Evolutionary conservation across 1,140 invertebrate species (phyloP).

Genomic region (Drosophila mojavensis): DNA sequence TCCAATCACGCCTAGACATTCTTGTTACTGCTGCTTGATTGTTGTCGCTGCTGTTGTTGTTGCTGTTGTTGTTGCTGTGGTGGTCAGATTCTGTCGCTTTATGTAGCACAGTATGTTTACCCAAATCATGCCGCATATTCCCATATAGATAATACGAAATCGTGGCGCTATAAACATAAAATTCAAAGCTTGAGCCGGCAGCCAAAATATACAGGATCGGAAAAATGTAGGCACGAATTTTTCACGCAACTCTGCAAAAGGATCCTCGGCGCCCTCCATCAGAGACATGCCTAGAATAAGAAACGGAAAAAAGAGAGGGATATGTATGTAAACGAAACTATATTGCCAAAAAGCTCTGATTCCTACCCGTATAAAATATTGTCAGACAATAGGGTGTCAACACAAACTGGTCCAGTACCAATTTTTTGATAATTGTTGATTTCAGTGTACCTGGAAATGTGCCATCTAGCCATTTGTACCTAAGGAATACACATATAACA

Average conservation of each 20-base stretch:
- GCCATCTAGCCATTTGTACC: slow-evolving; percentile 92
- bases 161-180: slow-evolving; percentile 88
- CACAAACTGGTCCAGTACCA: slow-evolving; percentile 90
- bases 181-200: slow-evolving; percentile 91
- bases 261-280: slow-evolving; percentile 88
- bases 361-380: slow-evolving; percentile 89
- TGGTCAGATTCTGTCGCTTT: slow-evolving; percentile 85
- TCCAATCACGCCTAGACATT: slow-evolving; percentile 33
- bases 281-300: slow-evolving; percentile 87
- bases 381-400: slow-evolving; percentile 89
- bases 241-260: slow-evolving; percentile 88
- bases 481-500: slow-evolving; percentile 75
- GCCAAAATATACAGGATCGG: slow-evolving; percentile 91
- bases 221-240: slow-evolving; percentile 90
- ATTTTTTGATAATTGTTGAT: slow-evolving; percentile 88
- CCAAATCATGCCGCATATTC: slow-evolving; percentile 89
- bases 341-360: neutral
- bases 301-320: neutral
- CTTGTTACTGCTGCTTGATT: slow-evolving; percentile 14
- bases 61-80: slow-evolving; percentile 15
- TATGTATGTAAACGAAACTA: neutral
- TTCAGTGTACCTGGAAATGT: slow-evolving; percentile 87
- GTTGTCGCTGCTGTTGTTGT: slow-evolving; percentile 4
- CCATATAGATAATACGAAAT: slow-evolving; percentile 89
- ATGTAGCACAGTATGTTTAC: slow-evolving; percentile 91